These are phyloP conservation scores for Tetranychus urticae DNA, from an alignment of 1,140 invertebrate genomes.

Conservation along the genomic window DNA sequence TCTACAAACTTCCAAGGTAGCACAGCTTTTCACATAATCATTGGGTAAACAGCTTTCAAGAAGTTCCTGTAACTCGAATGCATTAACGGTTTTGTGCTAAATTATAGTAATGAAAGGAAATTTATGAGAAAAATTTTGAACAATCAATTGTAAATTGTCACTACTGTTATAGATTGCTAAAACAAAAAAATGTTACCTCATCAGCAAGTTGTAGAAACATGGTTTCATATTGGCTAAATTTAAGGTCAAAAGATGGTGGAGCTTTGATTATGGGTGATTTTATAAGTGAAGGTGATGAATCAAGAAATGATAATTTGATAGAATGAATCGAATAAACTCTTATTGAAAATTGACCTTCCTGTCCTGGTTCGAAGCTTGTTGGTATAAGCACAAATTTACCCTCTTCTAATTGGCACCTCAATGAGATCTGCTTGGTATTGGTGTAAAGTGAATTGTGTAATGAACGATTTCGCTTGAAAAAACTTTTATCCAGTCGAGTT, in stretches of 20 bases:
- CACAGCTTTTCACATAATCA: constrained; percentile 80
- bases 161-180: neutral
- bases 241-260: constrained; percentile 11
- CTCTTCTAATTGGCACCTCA: constrained; percentile 49
- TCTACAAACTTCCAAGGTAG: constrained; percentile 66
- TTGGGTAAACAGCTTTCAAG: constrained; percentile 74
- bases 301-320: constrained; percentile 52
- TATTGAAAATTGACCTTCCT: constrained; percentile 61
- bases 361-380: constrained; percentile 69
- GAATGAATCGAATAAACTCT: constrained; percentile 55
- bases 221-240: constrained; percentile 39
- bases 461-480: constrained; percentile 69
- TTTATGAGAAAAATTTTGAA: neutral
- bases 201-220: constrained; percentile 71
- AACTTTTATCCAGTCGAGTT: constrained; percentile 31
- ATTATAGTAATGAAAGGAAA: neutral
- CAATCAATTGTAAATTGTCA: neutral
- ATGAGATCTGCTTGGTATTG: constrained; percentile 57
- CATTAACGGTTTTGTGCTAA: constrained; percentile 56
- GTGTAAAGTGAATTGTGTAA: constrained; percentile 72
- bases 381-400: constrained; percentile 63
- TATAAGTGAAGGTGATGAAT: constrained; percentile 41
- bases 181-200: constrained; percentile 17
- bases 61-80: constrained; percentile 71
- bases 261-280: constrained; percentile 46